Percentiles rank a stretch among this genome's conserved stretches.
Conservation (phyloP, 2,113 vertebrate genomes). For the Silurus glanis region DNA sequence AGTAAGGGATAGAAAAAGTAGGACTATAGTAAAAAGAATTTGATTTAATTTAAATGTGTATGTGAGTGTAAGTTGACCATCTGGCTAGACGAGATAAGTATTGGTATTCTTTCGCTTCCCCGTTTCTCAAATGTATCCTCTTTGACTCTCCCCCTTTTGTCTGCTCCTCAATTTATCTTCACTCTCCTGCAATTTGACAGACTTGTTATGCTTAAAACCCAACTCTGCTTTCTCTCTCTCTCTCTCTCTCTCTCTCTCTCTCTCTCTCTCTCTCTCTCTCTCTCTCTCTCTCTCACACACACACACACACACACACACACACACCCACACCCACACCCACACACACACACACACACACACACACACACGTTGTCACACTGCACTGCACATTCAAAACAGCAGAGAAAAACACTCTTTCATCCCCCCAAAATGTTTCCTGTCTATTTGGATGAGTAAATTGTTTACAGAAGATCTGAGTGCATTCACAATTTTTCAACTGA, state of each 20-base stretch:
- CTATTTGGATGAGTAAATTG: neutral
- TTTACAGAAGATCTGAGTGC: neutral
- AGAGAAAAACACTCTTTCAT: neutral
- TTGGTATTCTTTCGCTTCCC: neutral
- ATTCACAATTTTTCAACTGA: neutral
- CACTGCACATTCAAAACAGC: neutral
- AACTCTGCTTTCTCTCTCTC: neutral
- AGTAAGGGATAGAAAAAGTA: slow-evolving; percentile 1
- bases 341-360: neutral
- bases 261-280: neutral
- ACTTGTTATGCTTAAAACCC: neutral
- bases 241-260: slow-evolving; percentile 16
- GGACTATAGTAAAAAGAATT: neutral
- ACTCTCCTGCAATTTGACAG: neutral
- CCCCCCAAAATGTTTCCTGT: neutral
- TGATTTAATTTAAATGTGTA: slow-evolving; percentile 30
- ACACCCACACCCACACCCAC: neutral
- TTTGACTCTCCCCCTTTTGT: slow-evolving; percentile 17
- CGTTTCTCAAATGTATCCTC: neutral
- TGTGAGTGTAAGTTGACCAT: neutral
- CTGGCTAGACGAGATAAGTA: slow-evolving; percentile 21
- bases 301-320: neutral
- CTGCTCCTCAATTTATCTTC: neutral
- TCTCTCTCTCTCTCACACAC: slow-evolving; percentile 9
- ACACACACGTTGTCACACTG: neutral